Conservation (phyloP, 2,797 vertebrate genomes). For the Sebastes itinus region DNA sequence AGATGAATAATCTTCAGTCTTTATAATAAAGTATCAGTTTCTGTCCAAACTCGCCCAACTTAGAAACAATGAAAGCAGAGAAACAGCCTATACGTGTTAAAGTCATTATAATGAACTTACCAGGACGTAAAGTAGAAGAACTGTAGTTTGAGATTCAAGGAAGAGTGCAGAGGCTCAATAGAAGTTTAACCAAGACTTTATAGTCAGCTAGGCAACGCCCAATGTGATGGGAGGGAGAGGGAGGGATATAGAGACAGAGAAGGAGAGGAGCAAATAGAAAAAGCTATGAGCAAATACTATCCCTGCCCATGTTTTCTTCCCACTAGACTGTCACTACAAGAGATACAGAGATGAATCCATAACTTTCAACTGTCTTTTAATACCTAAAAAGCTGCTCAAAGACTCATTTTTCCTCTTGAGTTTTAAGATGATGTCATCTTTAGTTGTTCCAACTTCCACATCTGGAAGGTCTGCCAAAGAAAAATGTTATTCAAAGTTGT, state of each 20-base stretch:
- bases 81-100: fast-evolving
- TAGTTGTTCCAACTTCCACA: neutral
- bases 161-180: neutral
- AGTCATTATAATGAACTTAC: conserved; percentile 44
- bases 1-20: fast-evolving
- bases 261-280: neutral
- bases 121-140: neutral
- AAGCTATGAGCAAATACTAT: neutral
- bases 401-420: neutral
- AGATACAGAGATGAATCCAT: neutral
- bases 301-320: neutral
- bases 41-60: neutral
- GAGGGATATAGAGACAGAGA: neutral
- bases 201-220: conserved; percentile 67
- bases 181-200: conserved; percentile 53
- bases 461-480: neutral
- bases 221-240: conserved; percentile 21
- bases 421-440: neutral
- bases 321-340: neutral
- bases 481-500: neutral
- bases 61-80: neutral
- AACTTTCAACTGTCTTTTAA: neutral
- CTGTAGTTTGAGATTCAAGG: neutral
- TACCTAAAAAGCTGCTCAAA: neutral
- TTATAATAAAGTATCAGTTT: fast-evolving